These are phyloP conservation scores for Cydia strobilella DNA, from an alignment of 1,140 invertebrate species.

Conservation along the genomic window DNA sequence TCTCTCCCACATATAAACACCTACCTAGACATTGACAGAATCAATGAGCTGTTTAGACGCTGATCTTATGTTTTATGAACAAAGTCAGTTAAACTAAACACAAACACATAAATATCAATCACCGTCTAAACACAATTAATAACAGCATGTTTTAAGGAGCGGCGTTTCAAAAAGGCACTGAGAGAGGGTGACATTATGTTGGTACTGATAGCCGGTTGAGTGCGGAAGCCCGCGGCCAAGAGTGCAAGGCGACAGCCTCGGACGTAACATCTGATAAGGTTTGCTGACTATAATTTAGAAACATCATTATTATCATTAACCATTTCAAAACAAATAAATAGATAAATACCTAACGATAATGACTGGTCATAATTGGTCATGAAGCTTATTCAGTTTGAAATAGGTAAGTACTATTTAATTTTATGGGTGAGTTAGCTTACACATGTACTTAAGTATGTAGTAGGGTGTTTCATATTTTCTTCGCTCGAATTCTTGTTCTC, in stretches of 20 bases:
- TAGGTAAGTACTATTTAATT: neutral
- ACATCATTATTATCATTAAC: neutral
- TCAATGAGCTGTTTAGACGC: no score
- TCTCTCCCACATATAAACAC: no score
- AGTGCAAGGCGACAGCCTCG: constrained; percentile 20
- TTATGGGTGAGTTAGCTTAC: no score
- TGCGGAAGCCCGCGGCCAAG: constrained; percentile 11
- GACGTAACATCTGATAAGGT: constrained; percentile 18
- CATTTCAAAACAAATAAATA: constrained; percentile 6
- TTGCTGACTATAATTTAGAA: neutral
- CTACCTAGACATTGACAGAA: no score
- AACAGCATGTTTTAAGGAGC: neutral
- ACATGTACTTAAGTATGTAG: no score
- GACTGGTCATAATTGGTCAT: neutral
- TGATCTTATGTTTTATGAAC: no score
- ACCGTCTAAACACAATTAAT: neutral
- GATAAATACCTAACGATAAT: neutral
- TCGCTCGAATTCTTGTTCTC: no score
- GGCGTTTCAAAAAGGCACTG: constrained; percentile 23
- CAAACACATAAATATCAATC: neutral
- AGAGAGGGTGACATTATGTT: constrained; percentile 8
- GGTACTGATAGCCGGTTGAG: neutral
- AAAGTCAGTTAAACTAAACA: no score
- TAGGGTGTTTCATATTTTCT: no score
- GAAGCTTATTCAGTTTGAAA: neutral